Evolutionary conservation across 2,797 vertebrate genomes (phyloP).

Genomic region (Neostethus bicornis): DNA sequence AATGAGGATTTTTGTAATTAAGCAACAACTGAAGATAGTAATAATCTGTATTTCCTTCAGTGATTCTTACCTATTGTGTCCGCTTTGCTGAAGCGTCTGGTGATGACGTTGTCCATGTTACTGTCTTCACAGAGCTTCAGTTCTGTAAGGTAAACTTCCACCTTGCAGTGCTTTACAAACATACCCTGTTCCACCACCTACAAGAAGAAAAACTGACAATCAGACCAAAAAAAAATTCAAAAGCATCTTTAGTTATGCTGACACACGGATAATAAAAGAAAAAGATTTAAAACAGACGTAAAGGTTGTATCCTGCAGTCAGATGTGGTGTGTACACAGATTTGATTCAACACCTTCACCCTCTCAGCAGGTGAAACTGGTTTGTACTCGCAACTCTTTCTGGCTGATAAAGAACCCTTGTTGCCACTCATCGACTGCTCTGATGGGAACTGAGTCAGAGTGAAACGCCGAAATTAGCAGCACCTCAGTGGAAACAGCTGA

Average conservation of each 20-base stretch:
- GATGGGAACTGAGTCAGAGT: conserved; percentile 61
- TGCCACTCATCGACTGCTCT: conserved; percentile 45
- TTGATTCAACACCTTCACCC: neutral
- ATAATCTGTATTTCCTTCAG: neutral
- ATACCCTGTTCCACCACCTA: conserved; percentile 99
- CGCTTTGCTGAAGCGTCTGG: conserved; percentile 97
- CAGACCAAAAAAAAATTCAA: neutral
- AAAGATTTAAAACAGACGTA: no score
- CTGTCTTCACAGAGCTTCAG: conserved; percentile 97
- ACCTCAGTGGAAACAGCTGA: conserved; percentile 82
- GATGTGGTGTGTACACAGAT: no score
- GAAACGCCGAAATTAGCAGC: conserved; percentile 80
- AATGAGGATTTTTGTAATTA: no score
- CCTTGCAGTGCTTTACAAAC: conserved; percentile 99
- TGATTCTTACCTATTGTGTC: conserved; percentile 92
- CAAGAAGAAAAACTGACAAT: neutral
- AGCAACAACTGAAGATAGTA: no score
- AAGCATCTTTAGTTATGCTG: neutral
- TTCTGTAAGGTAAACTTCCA: conserved; percentile 98
- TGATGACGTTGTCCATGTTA: conserved; percentile 95
- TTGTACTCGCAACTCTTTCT: neutral
- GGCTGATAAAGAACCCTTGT: conserved; percentile 2
- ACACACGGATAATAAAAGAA: no score
- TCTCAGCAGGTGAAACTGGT: neutral
- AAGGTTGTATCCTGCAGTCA: no score